A percentile compares a stretch with the other conserved stretches of the same genome.
Evolutionary conservation across 2,888 invertebrate species (phyloP).

Genomic region (Itoplectis maculator): DNA sequence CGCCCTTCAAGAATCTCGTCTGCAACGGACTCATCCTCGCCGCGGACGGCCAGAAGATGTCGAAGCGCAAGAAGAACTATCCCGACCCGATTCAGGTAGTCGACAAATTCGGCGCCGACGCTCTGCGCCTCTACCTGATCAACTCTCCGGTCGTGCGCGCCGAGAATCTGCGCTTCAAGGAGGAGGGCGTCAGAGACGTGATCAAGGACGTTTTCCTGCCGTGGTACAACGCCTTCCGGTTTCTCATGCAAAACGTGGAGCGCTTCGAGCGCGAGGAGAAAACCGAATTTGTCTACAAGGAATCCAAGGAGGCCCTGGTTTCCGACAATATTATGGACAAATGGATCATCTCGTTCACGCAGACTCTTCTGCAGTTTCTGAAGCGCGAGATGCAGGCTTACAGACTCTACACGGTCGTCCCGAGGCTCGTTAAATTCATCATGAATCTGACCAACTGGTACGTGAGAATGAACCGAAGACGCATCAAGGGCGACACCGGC

Average conservation of each 20-base stretch:
- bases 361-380: constrained; percentile 95
- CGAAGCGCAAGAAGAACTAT: constrained; percentile 99
- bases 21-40: constrained; percentile 98
- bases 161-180: constrained; percentile 98
- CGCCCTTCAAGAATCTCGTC: constrained; percentile 99
- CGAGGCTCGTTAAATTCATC: constrained; percentile 96
- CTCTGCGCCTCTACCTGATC: constrained; percentile 96
- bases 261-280: constrained; percentile 90
- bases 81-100: constrained; percentile 98
- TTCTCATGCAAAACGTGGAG: constrained; percentile 97
- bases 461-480: constrained; percentile 97
- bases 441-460: constrained; percentile 99
- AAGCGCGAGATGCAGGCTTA: constrained; percentile 97
- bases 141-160: constrained; percentile 99
- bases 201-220: constrained; percentile 99
- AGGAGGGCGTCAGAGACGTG: constrained; percentile 98
- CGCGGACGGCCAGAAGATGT: constrained; percentile 99
- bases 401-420: constrained; percentile 97
- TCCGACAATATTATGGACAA: constrained; percentile 95
- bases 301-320: constrained; percentile 73
- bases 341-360: constrained; percentile 99
- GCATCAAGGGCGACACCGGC: constrained; percentile 96
- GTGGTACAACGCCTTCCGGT: constrained; percentile 97
- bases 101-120: constrained; percentile 98
- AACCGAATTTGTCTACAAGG: constrained; percentile 82